These are phyloP conservation scores for Cladorhizidae sp. DNA, from an alignment of 37 sponge, comb jelly and placozoan genomes.

Conservation along the genomic window DNA sequence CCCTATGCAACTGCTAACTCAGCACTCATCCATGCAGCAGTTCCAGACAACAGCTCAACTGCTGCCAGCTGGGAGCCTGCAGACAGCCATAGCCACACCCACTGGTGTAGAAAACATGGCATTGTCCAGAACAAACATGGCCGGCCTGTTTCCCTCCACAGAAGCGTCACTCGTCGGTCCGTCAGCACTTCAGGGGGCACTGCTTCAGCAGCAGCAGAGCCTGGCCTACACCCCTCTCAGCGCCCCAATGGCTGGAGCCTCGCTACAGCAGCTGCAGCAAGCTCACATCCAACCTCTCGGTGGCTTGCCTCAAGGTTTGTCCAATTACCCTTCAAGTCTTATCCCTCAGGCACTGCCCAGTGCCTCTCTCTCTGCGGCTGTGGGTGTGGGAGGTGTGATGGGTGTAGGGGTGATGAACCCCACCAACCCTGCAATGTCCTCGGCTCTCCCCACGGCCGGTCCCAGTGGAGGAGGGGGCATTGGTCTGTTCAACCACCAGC, in stretches of 20 bases:
- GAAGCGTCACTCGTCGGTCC: not conserved
- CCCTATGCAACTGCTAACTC: not conserved
- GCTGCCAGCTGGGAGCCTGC: not conserved
- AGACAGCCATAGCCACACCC: not conserved
- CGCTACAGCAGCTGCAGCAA: not conserved
- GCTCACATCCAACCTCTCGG: not conserved
- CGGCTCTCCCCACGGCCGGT: no score
- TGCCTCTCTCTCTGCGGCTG: no score
- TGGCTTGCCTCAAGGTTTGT: not conserved
- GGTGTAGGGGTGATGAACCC: no score
- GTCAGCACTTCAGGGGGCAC: not conserved
- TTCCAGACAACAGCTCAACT: not conserved
- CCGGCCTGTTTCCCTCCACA: no score
- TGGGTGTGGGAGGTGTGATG: no score
- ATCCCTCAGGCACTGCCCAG: no score
- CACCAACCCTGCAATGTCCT: no score
- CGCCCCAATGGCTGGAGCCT: not conserved
- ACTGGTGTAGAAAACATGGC: no score
- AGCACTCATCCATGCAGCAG: not conserved
- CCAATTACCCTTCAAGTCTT: not conserved
- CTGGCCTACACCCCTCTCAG: not conserved
- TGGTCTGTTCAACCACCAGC: no score
- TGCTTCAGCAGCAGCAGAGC: not conserved
- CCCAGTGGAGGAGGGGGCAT: no score
- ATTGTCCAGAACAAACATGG: no score